Evolutionary conservation across 2,888 invertebrate species (phyloP).

Genomic region (Auanema freiburgensis): DNA sequence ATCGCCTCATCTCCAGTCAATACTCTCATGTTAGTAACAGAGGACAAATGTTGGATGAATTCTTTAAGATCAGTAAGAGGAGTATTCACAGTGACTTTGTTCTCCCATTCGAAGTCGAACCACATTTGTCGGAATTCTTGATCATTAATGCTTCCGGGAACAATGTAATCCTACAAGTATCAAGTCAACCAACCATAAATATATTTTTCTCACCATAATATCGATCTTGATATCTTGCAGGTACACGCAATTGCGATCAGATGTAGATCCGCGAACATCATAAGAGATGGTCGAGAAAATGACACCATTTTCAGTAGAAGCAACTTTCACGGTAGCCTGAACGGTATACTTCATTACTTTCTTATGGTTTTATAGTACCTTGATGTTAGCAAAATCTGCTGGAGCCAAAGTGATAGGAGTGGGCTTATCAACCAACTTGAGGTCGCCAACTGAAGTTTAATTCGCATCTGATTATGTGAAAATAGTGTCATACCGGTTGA

Average conservation of each 20-base stretch:
- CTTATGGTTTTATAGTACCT: constrained; percentile 71
- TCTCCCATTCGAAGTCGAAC: constrained; percentile 99
- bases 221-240: constrained; percentile 81
- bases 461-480: background rate
- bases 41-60: constrained; percentile 86
- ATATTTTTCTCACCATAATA: constrained; percentile 16
- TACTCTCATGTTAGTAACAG: constrained; percentile 98
- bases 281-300: constrained; percentile 99
- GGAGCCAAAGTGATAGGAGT: constrained; percentile 92
- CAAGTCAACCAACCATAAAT: background rate
- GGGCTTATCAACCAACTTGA: constrained; percentile 96
- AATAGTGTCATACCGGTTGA: constrained; percentile 73
- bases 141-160: constrained; percentile 82
- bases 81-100: constrained; percentile 95
- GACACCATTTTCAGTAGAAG: constrained; percentile 98
- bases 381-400: constrained; percentile 94
- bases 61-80: constrained; percentile 85
- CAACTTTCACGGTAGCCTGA: constrained; percentile 71
- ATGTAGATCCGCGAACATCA: constrained; percentile 87
- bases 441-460: constrained; percentile 72
- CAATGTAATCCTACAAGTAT: constrained; percentile 96
- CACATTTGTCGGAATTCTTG: constrained; percentile 98
- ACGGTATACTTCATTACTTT: constrained; percentile 3
- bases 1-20: constrained; percentile 80
- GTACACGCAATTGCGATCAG: constrained; percentile 94